A percentile compares a stretch with the other conserved stretches of the same genome.
phyloP scores from a whole-genome alignment of 2,113 vertebrate genomes.

The Vidua macroura region DNA sequence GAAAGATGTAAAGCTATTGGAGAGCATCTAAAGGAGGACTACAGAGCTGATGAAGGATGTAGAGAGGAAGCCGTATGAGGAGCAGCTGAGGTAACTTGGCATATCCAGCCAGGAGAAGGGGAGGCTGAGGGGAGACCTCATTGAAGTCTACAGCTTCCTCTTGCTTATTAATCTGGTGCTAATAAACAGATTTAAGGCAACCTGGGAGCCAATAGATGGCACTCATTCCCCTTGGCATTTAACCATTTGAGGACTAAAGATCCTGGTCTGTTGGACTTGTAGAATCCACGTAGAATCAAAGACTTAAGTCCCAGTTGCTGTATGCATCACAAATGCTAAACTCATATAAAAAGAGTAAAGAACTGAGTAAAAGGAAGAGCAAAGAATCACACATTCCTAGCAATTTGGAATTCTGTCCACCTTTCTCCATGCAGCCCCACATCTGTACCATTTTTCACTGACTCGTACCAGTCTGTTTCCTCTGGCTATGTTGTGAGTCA shows the following conservation, averaged over 20 bases:
- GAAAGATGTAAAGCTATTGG: neutral
- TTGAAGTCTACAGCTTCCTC: neutral
- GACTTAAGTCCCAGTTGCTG: neutral
- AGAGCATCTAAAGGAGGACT: neutral
- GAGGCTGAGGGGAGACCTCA: neutral
- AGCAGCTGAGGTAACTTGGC: neutral
- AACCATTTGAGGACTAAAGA: neutral
- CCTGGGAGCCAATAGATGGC: neutral
- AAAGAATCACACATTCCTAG: neutral
- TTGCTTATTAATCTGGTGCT: neutral
- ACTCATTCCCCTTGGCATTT: neutral
- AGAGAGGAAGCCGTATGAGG: accelerated
- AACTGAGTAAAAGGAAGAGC: neutral
- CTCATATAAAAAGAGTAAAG: neutral
- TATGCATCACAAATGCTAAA: neutral
- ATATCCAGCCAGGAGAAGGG: neutral
- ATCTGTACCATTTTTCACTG: neutral
- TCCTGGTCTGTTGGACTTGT: neutral
- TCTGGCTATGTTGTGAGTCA: neutral
- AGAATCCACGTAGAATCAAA: neutral
- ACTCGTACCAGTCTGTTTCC: neutral
- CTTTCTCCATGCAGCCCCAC: neutral
- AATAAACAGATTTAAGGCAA: neutral
- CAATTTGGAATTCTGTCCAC: neutral
- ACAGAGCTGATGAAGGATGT: neutral